A percentile compares a stretch with the other conserved stretches of the same genome.
Conservation (phyloP, 2,888 invertebrate genomes). For the Monopis laevigella region DNA sequence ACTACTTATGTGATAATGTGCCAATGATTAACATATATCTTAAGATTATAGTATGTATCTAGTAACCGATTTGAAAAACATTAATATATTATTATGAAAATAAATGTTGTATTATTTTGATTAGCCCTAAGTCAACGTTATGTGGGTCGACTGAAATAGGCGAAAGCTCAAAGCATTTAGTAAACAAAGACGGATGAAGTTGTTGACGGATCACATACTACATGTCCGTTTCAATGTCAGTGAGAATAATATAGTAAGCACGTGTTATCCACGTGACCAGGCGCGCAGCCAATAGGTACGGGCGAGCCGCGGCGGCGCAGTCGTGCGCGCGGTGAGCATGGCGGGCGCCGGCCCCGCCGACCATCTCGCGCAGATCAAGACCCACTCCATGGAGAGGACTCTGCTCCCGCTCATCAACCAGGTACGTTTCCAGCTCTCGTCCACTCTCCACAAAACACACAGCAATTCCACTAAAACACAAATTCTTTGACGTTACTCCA, state of each 20-base stretch:
- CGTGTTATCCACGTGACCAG: conserved; percentile 34
- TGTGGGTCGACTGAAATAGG: too few species aligned
- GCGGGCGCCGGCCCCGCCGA: conserved; percentile 68
- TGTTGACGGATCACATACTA: background rate
- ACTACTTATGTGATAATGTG: conserved; percentile 60
- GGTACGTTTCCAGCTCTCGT: conserved; percentile 72
- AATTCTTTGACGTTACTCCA: conserved; percentile 43
- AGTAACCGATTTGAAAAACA: too few species aligned
- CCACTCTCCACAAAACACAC: conserved; percentile 17
- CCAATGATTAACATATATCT: too few species aligned
- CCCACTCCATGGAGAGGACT: conserved; percentile 94
- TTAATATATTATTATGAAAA: too few species aligned
- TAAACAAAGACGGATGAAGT: background rate
- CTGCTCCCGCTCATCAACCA: conserved; percentile 93
- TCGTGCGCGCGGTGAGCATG: conserved; percentile 65
- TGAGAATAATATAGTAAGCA: conserved; percentile 13
- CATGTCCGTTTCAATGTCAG: background rate
- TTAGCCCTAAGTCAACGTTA: too few species aligned
- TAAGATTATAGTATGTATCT: too few species aligned
- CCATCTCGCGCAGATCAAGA: conserved; percentile 83
- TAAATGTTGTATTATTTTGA: too few species aligned
- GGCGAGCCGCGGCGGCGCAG: conserved; percentile 27
- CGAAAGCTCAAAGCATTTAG: too few species aligned
- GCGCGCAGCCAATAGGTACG: conserved; percentile 33
- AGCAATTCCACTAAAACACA: conserved; percentile 8